Conservation (phyloP, 2,113 vertebrate species). For the Poeciliopsis occidentalis region DNA sequence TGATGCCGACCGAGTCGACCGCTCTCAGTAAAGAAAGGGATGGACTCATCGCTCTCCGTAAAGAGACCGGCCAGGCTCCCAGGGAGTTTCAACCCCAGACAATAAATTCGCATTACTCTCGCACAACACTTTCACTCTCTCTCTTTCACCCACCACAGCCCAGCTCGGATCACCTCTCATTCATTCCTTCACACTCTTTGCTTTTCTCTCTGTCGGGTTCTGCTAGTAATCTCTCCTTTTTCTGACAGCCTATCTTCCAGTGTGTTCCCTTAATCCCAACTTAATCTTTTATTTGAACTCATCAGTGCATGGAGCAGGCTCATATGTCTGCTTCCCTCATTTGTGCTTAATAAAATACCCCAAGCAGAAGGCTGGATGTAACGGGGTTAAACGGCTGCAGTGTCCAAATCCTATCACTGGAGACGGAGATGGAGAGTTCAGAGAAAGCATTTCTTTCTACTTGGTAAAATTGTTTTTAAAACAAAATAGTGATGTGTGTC, state of each 20-base stretch:
- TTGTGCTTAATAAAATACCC: neutral
- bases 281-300: conserved; percentile 40
- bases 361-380: too few species aligned
- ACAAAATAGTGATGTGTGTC: too few species aligned
- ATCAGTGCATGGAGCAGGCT: conserved; percentile 23
- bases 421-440: too few species aligned
- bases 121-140: conserved; percentile 53
- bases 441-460: too few species aligned
- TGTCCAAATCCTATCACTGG: too few species aligned
- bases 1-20: too few species aligned
- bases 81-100: conserved; percentile 56
- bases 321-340: neutral
- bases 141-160: conserved; percentile 20
- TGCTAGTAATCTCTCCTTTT: conserved; percentile 6
- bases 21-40: conserved; percentile 12
- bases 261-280: conserved; percentile 41
- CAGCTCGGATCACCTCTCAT: conserved; percentile 38
- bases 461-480: too few species aligned
- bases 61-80: conserved; percentile 55
- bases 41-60: conserved; percentile 39
- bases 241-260: conserved; percentile 17
- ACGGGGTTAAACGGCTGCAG: too few species aligned
- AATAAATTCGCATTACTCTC: conserved; percentile 67
- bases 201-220: conserved; percentile 8
- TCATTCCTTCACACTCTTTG: conserved; percentile 44